phyloP scores from a whole-genome alignment of 2,797 vertebrate genomes.

The Enteromius mattozi region DNA sequence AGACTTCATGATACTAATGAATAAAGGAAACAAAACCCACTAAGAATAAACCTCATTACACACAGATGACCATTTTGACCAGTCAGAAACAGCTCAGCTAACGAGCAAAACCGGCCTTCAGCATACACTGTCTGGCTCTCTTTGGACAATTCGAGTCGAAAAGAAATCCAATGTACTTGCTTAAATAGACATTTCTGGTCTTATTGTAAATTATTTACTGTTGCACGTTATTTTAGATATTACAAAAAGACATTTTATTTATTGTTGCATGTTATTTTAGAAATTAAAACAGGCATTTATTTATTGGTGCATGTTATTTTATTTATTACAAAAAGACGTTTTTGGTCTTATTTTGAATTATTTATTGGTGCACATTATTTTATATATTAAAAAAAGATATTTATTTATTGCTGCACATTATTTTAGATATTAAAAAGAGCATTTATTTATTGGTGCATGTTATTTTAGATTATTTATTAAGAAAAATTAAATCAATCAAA shows the following conservation, averaged over 20 bases:
- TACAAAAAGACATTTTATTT: background rate
- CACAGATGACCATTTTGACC: constrained; percentile 5
- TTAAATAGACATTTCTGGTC: background rate
- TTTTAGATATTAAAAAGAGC: background rate
- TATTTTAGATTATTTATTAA: too few species aligned
- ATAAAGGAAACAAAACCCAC: constrained; percentile 11
- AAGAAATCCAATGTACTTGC: background rate
- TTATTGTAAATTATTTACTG: background rate
- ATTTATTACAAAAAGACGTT: background rate
- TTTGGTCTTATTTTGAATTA: background rate
- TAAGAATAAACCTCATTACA: background rate
- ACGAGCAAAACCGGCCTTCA: background rate
- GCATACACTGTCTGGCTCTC: constrained; percentile 32
- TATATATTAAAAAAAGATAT: background rate
- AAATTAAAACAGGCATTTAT: background rate
- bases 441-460: background rate
- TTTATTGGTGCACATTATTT: background rate
- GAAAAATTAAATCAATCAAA: too few species aligned
- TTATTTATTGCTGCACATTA: too few species aligned
- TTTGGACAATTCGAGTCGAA: background rate
- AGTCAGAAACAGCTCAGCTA: background rate
- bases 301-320: too few species aligned
- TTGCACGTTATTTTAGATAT: background rate
- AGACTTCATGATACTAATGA: constrained; percentile 34
- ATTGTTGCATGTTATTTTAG: background rate